Evolutionary conservation across 2,888 invertebrate genomes (phyloP), one percentile per base, ranked within the genome.

Genomic region (Eudasyphora cyanicolor): DNA sequence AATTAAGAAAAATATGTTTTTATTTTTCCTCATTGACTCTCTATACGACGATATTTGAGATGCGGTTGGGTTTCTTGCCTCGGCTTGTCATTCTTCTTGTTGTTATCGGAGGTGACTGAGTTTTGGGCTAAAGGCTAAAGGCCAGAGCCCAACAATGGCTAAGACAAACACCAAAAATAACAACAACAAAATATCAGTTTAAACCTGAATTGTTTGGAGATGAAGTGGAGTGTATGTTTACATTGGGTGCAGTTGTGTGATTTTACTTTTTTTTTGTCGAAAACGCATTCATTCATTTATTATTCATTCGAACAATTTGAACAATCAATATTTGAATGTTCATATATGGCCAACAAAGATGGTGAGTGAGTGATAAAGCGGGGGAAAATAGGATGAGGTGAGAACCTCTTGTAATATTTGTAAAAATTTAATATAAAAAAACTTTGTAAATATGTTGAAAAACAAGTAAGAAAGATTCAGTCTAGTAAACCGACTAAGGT

Each of bases 101-200:
- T 14, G n/a, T n/a, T 45, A n/a, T 12, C 45, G 7, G n/a, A 14
- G 45, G 38, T 38, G 38, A 14, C 7, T 38, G 38, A 38, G 19
- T 57, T 57, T 57, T 14, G 57, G 57, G 57, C 57, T 57, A 60
- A 60, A 29, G 60, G 60, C 17, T 29, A 60, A 29, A 60, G 29
- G 60, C 60, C 60, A 60, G 21, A 27, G 3, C 6, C n/a, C 60
- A 60, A 29, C 60, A 60, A 60, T 60, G 60, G 29, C 60, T 29
- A 49, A 49, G 49, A 49, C n/a, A 49, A 17, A 12, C 3, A 49
- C n/a, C n/a, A 45, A 4, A 45, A 49, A 38, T 7, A 19, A 54
- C 51, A 54, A 21, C 19, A 19, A 60, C 60, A 29, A 29, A n/a
- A n/a, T n/a, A n/a, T n/a, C 60, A n/a, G 10, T 32, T 60, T 60